Evolutionary conservation across 2,888 invertebrate genomes (phyloP).

Genomic region (Pyrrhia umbra): DNA sequence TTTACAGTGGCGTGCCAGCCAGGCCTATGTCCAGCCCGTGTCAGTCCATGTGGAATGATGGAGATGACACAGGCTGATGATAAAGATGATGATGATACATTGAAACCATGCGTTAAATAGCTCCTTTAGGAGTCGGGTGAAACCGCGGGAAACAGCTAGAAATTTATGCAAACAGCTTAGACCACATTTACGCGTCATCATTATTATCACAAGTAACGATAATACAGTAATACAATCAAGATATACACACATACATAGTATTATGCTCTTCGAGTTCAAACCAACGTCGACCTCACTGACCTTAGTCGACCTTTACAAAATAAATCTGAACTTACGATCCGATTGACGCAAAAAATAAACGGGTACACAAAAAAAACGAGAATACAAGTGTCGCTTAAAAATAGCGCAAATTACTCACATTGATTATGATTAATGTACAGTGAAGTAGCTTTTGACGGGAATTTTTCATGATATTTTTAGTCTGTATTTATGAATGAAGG

Average conservation of each 20-base stretch:
- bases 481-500: background rate
- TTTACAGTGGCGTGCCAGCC: too few species aligned
- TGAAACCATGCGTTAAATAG: too few species aligned
- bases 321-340: conserved; percentile 1
- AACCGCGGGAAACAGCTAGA: too few species aligned
- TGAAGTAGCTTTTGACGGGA: conserved; percentile 27
- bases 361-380: conserved; percentile 18
- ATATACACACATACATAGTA: too few species aligned
- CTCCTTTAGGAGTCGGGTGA: too few species aligned
- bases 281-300: conserved; percentile 12
- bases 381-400: conserved; percentile 33
- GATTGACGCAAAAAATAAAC: conserved; percentile 16
- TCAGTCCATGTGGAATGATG: too few species aligned
- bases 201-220: background rate
- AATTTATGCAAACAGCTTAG: background rate
- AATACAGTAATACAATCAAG: conserved; percentile 12
- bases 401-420: conserved; percentile 26
- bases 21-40: too few species aligned
- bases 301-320: conserved; percentile 3
- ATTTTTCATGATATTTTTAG: conserved; percentile 15
- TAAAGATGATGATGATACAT: too few species aligned
- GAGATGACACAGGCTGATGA: too few species aligned
- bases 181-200: background rate
- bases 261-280: background rate
- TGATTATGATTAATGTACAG: conserved; percentile 45